These are phyloP conservation scores for Argya squamiceps DNA, from an alignment of 2,797 vertebrate genomes.

Conservation along the genomic window DNA sequence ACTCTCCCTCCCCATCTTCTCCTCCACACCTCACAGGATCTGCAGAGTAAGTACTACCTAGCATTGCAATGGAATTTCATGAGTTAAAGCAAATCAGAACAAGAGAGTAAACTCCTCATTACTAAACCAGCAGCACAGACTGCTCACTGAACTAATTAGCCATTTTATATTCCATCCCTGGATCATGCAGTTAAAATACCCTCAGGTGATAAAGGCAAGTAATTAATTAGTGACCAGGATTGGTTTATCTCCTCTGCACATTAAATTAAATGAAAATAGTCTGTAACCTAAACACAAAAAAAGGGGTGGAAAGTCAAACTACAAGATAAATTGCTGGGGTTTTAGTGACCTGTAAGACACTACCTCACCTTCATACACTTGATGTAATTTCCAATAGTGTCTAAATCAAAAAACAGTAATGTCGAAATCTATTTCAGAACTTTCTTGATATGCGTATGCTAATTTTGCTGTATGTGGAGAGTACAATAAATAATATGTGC, in stretches of 20 bases:
- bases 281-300: neutral
- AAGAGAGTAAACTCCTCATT: neutral
- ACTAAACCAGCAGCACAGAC: neutral
- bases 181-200: neutral
- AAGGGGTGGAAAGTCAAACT: neutral
- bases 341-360: neutral
- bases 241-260: neutral
- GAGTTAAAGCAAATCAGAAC: neutral
- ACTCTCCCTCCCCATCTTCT: rapidly evolving
- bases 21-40: neutral
- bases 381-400: neutral
- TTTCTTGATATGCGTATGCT: neutral
- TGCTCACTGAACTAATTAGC: neutral
- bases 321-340: neutral
- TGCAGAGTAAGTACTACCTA: neutral
- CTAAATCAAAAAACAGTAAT: neutral
- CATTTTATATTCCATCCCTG: neutral
- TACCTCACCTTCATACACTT: neutral
- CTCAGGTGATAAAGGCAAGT: neutral
- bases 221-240: neutral
- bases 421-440: neutral
- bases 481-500: neutral
- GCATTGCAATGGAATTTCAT: neutral
- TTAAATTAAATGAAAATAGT: neutral
- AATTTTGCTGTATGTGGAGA: neutral